Conservation (phyloP, 2,797 vertebrate species). For the Crenichthys baileyi region DNA sequence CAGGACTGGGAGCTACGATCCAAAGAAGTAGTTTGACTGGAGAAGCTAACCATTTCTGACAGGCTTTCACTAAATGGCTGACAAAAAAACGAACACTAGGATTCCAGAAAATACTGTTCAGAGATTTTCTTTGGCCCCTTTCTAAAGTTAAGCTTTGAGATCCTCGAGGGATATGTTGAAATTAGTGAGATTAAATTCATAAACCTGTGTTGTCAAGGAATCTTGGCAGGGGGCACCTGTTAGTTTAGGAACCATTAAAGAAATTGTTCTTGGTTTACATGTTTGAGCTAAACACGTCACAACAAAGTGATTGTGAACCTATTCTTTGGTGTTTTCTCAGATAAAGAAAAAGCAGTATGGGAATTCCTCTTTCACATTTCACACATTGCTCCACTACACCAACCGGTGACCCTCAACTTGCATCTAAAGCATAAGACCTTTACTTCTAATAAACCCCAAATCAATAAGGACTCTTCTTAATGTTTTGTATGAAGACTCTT, state of each 20-base stretch:
- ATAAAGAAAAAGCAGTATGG: constrained; percentile 54
- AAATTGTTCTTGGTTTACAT: constrained; percentile 42
- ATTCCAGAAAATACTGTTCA: constrained; percentile 63
- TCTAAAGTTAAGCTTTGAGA: constrained; percentile 72
- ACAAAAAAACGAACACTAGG: constrained; percentile 78
- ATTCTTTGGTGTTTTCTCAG: constrained; percentile 57
- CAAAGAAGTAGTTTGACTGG: constrained; percentile 96
- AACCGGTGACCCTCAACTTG: constrained; percentile 39
- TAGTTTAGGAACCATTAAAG: constrained; percentile 47
- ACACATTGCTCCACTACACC: constrained; percentile 30
- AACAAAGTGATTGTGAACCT: constrained; percentile 60
- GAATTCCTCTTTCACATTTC: constrained; percentile 53
- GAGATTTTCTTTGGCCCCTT: constrained; percentile 56
- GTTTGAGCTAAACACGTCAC: constrained; percentile 65
- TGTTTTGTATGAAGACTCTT: constrained; percentile 24
- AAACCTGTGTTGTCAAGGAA: constrained; percentile 66
- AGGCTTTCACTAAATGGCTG: constrained; percentile 86
- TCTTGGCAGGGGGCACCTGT: constrained; percentile 69
- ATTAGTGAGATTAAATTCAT: constrained; percentile 76
- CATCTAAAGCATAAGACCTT: constrained; percentile 22
- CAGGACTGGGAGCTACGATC: constrained; percentile 93
- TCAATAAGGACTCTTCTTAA: constrained; percentile 29
- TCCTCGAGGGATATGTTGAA: constrained; percentile 76
- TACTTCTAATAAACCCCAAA: constrained; percentile 25
- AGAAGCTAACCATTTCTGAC: constrained; percentile 99